phyloP scores from a whole-genome alignment of 2,113 vertebrate species.

The Dryoscopus gambensis region DNA sequence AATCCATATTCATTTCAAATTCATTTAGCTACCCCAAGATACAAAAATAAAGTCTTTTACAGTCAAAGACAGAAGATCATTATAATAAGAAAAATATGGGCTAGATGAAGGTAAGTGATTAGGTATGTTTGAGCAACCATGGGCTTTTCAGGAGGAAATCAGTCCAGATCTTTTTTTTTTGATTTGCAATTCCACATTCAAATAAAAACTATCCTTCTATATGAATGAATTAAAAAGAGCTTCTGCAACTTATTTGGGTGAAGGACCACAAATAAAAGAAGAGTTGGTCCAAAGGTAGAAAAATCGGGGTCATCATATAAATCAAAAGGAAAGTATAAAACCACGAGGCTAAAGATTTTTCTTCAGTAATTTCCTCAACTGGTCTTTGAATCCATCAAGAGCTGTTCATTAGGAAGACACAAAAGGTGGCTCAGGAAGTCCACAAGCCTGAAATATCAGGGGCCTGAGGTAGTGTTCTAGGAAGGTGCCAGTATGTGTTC shows the following conservation, averaged over 20 bases:
- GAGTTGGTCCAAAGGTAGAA: not conserved
- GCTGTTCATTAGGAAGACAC: not conserved
- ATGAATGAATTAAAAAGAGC: not conserved
- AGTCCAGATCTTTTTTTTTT: not conserved
- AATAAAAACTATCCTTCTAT: not conserved
- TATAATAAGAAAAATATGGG: conserved; percentile 39
- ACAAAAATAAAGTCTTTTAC: conserved; percentile 33
- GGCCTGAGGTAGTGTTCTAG: not conserved
- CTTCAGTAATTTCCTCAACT: not conserved
- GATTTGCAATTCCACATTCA: not conserved
- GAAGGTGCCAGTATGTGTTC: not conserved
- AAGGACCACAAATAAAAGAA: not conserved
- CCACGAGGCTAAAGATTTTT: not conserved
- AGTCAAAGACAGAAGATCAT: conserved; percentile 22
- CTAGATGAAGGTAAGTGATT: conserved; percentile 13
- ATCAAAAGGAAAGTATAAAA: not conserved
- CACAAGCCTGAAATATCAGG: not conserved
- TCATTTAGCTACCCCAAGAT: conserved; percentile 35
- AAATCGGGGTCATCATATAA: not conserved
- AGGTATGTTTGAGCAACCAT: not conserved
- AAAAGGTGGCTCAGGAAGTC: not conserved
- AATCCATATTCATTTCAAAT: conserved; percentile 53
- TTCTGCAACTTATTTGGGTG: not conserved
- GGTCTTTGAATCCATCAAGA: not conserved
- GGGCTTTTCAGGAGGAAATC: not conserved